phyloP scores from a whole-genome alignment of 2,113 vertebrate species.

The Polyodon spathula region DNA sequence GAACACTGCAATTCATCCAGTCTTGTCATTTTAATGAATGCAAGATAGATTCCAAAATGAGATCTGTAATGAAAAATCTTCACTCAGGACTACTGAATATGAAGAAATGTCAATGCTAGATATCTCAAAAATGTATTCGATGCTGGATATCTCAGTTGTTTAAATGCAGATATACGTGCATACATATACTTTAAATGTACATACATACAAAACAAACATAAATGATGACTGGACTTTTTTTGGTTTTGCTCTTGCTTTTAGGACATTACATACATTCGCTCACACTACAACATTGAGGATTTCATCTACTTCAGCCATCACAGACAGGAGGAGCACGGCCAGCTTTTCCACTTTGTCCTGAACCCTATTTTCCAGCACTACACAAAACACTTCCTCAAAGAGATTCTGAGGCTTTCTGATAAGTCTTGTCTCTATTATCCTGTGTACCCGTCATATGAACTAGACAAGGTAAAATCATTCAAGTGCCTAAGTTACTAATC shows the following conservation, averaged over 20 bases:
- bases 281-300: conserved; percentile 80
- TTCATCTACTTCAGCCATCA: conserved; percentile 76
- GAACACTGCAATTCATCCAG: too few relatives aligned
- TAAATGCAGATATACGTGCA: too few relatives aligned
- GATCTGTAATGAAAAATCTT: too few relatives aligned
- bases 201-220: too few relatives aligned
- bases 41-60: too few relatives aligned
- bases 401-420: conserved; percentile 70
- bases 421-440: conserved; percentile 76
- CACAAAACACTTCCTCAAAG: conserved; percentile 71
- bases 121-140: too few relatives aligned
- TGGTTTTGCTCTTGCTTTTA: conserved; percentile 30
- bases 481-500: too few relatives aligned
- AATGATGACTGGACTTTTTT: background rate
- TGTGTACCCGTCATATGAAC: conserved; percentile 46
- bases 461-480: conserved; percentile 54
- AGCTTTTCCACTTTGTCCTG: conserved; percentile 67
- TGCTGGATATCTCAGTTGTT: too few relatives aligned
- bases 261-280: conserved; percentile 73
- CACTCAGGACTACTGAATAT: too few relatives aligned
- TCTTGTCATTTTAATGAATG: too few relatives aligned
- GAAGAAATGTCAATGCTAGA: too few relatives aligned
- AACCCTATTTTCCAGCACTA: conserved; percentile 60
- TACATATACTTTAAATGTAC: too few relatives aligned
- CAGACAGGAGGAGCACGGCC: conserved; percentile 70